phyloP scores from a whole-genome alignment of 2,113 vertebrate species.

The Coptodon bakossiorum region DNA sequence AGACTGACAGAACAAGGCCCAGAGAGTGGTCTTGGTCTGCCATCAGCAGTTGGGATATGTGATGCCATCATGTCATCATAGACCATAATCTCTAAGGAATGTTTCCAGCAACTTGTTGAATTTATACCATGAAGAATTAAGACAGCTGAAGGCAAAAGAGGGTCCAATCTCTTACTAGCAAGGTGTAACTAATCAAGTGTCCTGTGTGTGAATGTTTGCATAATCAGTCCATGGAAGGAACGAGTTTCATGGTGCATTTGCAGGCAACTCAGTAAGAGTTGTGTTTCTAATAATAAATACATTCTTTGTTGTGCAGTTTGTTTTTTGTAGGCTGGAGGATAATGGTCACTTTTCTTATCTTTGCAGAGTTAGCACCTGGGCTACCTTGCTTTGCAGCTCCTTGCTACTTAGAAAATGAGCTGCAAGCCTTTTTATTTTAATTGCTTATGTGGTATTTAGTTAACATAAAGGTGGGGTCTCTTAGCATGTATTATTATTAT shows the following conservation, averaged over 20 bases:
- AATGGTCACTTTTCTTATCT: neutral
- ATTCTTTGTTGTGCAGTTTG: neutral
- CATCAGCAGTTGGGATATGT: neutral
- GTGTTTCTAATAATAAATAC: neutral
- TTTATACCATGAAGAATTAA: neutral
- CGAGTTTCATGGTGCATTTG: accelerated
- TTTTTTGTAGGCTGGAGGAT: neutral
- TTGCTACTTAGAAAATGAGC: neutral
- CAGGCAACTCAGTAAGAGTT: neutral
- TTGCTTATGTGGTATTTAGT: neutral
- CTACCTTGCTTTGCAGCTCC: neutral
- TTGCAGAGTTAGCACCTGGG: neutral
- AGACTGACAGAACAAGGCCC: neutral
- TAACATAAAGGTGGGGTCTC: neutral
- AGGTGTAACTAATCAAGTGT: neutral
- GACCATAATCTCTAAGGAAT: neutral
- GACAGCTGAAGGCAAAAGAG: neutral
- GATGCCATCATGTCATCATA: neutral
- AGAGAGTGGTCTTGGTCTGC: neutral
- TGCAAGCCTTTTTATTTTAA: neutral
- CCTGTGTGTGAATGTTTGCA: neutral
- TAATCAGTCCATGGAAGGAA: neutral
- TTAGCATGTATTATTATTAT: neutral
- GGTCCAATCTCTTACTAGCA: neutral
- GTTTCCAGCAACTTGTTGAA: neutral